Evolutionary conservation across 2,888 invertebrate genomes (phyloP), one percentile per base, ranked within the genome.

Genomic region (Hartigia nigra): DNA sequence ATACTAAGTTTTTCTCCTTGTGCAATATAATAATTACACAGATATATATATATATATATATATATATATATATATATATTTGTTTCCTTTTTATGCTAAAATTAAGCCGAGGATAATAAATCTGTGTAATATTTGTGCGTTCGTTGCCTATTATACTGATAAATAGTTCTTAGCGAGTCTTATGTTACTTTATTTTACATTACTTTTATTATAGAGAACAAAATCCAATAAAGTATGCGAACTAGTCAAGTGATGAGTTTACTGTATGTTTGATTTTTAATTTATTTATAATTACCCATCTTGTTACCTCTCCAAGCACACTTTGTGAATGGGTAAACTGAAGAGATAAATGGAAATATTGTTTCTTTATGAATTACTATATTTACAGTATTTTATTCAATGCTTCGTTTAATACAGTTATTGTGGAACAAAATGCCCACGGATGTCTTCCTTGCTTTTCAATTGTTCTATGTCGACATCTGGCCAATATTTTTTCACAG

Each of bases 401-500:
- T 55, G 5, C 23, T 55, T 55, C 14, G 23, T 55, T 37, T 72
- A 39, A 74, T 69, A 70, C 36, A 74, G 14, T 78, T 82, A 85
- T 31, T 79, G n/a, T 31, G 94, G 94, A 76, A 93, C 87, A 90
- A 84, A 94, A 91, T 96, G 95, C 23, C 95, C 95, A 84, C 94
- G 92, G 14, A 94, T 91, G 91, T 93, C 95, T 83, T 93, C 93
- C 75, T 91, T 90, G 9, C 89, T 90, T 85, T 94, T 93, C 1
- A 95, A 93, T 90, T 94, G 94, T 80, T 96, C 94, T 76, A 97
- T 92, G 90, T 97, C 94, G 9, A 97, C 95, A 88, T 94, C 91
- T 5, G 98, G 97, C 91, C 95, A 98, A 87, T 95, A 93, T 80
- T 94, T 92, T 88, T 95, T 94, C 34, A 98, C 88, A 77, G 94